Evolutionary conservation across 2,888 invertebrate genomes (phyloP).

Genomic region (Patella ulyssiponensis): DNA sequence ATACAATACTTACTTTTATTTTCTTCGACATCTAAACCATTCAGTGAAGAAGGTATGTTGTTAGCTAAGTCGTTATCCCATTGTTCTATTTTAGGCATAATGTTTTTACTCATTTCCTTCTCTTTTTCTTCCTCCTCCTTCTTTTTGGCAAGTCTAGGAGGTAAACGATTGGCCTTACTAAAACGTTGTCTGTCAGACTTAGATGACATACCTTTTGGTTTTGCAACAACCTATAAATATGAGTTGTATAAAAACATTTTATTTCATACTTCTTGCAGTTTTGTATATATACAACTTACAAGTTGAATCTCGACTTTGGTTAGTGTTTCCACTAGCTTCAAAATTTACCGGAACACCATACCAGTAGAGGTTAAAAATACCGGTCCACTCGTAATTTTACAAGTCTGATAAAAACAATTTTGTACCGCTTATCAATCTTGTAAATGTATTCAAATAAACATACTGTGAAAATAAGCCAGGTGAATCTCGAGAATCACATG

Average conservation of each 20-base stretch:
- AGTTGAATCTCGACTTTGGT: no score
- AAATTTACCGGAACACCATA: no score
- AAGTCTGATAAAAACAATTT: no score
- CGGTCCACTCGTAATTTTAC: no score
- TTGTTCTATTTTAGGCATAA: slow-evolving; percentile 70
- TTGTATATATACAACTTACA: no score
- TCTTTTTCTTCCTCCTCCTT: slow-evolving; percentile 76
- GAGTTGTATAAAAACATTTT: background rate
- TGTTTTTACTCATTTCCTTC: slow-evolving; percentile 52
- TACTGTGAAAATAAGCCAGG: no score
- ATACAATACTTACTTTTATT: slow-evolving; percentile 30
- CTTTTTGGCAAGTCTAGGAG: slow-evolving; percentile 86
- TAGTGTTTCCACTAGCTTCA: no score
- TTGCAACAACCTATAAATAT: slow-evolving; percentile 56
- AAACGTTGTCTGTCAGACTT: slow-evolving; percentile 48
- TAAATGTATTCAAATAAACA: no score
- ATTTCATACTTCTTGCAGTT: no score
- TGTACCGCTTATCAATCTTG: no score
- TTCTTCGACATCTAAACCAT: slow-evolving; percentile 25
- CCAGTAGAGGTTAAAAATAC: no score
- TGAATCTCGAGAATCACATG: no score
- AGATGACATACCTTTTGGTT: slow-evolving; percentile 56
- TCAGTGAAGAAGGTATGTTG: slow-evolving; percentile 55
- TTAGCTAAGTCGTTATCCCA: slow-evolving; percentile 72
- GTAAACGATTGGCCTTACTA: slow-evolving; percentile 77